Base-by-base conservation (phyloP, 2,797 vertebrate genomes). In the Sebastolobus altivelis region DNA sequence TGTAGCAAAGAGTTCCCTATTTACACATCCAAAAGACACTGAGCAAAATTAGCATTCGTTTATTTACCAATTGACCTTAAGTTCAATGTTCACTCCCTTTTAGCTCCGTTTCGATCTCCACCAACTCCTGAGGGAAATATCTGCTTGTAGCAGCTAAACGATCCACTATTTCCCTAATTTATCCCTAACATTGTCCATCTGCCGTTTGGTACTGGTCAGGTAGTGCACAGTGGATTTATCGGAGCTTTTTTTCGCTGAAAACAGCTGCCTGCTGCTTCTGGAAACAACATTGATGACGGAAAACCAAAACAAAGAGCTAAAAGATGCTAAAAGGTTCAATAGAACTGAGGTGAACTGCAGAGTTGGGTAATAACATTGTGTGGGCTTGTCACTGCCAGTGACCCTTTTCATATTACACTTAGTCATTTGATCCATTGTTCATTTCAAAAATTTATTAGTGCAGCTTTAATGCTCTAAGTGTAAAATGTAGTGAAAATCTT, bases 401-500 rank as follows among this genome's bases (percentile, higher is more conserved):
- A 69, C 60, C 13, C 13, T 25, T 58, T 76, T 65, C 12, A 59
- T 33, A 46, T 72, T 61, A 37, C 5, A 31, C 7, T 4, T 29
- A 54, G 8, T 13, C 5, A 58, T 58, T 11, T n/a, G 46, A 67
- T 71, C 33, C 2, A 31, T 29, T 13, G 33, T 65, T 77, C 13
- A 33, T 22, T 33, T 13, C 35, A 80, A 52, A 43, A 9, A 40
- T 18, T 20, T 4, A 58, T 67, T 14, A 20, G 4, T 25, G 6
- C 25, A 3, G 65, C 33, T 70, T 72, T 33, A 78, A 54, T 70
- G 37, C 29, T 6, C 5, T 1, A n/a, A 40, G 20, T 58, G 1
- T 9, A 55, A 46, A 79, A 56, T 55, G 59, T 35, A 46, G 56
- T 68, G 22, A 40, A 63, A 52, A 61, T 56, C 16, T 27, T 10